Conservation (phyloP, 2,888 invertebrate genomes). For the Hirtodrosophila histrioides region DNA sequence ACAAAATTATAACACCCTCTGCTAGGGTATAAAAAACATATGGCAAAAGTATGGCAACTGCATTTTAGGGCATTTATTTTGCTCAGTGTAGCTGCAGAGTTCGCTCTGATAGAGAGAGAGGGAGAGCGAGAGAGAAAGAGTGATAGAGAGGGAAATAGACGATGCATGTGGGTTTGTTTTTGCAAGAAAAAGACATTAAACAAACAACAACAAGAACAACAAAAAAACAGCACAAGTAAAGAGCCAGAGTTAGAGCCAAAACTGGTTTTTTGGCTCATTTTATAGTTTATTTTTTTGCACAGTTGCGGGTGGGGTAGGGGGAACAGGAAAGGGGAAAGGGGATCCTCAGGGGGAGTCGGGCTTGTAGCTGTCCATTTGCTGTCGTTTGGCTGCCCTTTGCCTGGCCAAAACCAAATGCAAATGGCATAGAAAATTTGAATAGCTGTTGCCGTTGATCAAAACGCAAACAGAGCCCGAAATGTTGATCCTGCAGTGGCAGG, state of each 20-base stretch:
- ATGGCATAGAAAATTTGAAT: slow-evolving; percentile 51
- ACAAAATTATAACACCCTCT: too few species aligned
- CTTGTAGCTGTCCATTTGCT: background rate
- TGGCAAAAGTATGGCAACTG: too few species aligned
- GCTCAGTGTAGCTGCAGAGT: too few species aligned
- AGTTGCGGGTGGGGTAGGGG: slow-evolving; percentile 6
- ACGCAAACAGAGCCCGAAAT: too few species aligned
- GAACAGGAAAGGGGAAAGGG: too few species aligned
- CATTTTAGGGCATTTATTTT: too few species aligned
- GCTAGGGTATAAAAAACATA: too few species aligned
- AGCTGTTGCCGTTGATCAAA: slow-evolving; percentile 38
- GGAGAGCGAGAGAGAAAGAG: slow-evolving; percentile 3
- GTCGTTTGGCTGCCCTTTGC: slow-evolving; percentile 24
- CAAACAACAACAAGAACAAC: slow-evolving; percentile 20
- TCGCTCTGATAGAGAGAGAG: slow-evolving; percentile 1
- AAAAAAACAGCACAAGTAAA: slow-evolving; percentile 42
- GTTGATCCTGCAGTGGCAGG: slow-evolving; percentile 12
- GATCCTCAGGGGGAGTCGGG: background rate
- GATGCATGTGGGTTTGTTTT: slow-evolving; percentile 71
- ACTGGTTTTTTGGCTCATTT: slow-evolving; percentile 64
- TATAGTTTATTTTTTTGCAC: slow-evolving; percentile 29
- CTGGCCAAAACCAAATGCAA: slow-evolving; percentile 36
- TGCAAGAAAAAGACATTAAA: slow-evolving; percentile 63
- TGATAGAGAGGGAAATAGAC: slow-evolving; percentile 19
- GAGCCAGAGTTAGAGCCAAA: slow-evolving; percentile 47